A percentile compares a stretch with the other conserved stretches of the same genome.
Evolutionary conservation across 1,140 invertebrate species (phyloP).

Genomic region (Trachymyrmex septentrionalis): DNA sequence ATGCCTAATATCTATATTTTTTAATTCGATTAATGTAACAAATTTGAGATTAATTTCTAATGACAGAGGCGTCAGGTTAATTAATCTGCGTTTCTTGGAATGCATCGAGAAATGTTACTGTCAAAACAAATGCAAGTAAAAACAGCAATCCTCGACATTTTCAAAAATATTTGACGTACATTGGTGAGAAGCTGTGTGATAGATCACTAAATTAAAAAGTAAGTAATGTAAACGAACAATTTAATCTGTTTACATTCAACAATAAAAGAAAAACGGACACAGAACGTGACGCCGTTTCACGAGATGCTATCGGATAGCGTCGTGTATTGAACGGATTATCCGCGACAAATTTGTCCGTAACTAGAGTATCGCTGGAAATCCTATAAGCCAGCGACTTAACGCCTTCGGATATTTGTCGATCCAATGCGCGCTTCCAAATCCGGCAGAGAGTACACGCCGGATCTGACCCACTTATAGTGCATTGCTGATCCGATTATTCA

Average conservation of each 20-base stretch:
- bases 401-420: constrained; percentile 47
- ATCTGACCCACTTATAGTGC: constrained; percentile 63
- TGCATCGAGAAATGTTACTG: too few species aligned
- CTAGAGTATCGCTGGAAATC: constrained; percentile 69
- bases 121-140: not conserved
- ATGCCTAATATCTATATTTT: too few species aligned
- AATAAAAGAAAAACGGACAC: not conserved
- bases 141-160: not conserved
- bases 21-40: too few species aligned
- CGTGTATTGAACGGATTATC: constrained; percentile 13
- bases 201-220: not conserved
- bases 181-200: not conserved
- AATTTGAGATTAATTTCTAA: too few species aligned
- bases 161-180: not conserved
- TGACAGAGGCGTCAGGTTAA: too few species aligned
- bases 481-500: constrained; percentile 58
- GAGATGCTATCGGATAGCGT: not conserved
- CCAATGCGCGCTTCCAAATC: constrained; percentile 35
- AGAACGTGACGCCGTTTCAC: not conserved
- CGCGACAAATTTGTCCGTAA: constrained; percentile 42
- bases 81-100: not conserved
- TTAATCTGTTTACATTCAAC: not conserved
- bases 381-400: constrained; percentile 69
- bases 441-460: constrained; percentile 27
- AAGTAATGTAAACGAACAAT: not conserved